Evolutionary conservation across 2,888 invertebrate genomes (phyloP).

Genomic region (Serripes groenlandicus): DNA sequence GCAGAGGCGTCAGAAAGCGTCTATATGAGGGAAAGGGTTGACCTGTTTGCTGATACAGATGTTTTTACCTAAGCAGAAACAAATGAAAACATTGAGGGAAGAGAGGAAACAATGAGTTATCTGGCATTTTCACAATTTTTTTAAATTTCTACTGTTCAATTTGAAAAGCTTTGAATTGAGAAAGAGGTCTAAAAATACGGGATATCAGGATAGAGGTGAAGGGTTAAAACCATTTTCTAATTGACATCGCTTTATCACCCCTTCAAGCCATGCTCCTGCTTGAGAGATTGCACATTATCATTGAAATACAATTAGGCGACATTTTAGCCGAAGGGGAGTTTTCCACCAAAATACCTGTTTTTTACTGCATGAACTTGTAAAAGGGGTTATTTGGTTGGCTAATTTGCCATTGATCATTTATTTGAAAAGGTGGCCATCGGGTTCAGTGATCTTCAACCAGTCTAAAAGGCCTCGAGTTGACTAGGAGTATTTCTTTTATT

Average conservation of each 20-base stretch:
- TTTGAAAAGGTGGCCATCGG: not conserved
- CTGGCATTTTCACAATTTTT: not conserved
- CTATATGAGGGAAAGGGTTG: too few species aligned
- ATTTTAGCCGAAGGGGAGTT: conserved; percentile 14
- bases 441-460: too few species aligned
- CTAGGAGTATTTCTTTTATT: too few species aligned
- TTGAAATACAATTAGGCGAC: conserved; percentile 13
- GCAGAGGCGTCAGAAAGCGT: too few species aligned
- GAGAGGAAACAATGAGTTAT: not conserved
- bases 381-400: conserved; percentile 1
- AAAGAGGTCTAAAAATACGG: not conserved
- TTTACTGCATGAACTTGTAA: not conserved
- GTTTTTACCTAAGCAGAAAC: too few species aligned
- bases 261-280: not conserved
- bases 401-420: conserved; percentile 13
- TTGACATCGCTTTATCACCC: not conserved
- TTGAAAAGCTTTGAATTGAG: not conserved
- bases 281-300: conserved; percentile 17
- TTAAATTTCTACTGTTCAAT: not conserved
- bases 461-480: too few species aligned
- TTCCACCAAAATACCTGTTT: conserved; percentile 1
- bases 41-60: too few species aligned
- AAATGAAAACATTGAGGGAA: conserved; percentile 31
- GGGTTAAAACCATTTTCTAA: conserved; percentile 57
- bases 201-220: too few species aligned